Conservation (phyloP, 1,140 invertebrate species). For the Platyscapa corneri region DNA sequence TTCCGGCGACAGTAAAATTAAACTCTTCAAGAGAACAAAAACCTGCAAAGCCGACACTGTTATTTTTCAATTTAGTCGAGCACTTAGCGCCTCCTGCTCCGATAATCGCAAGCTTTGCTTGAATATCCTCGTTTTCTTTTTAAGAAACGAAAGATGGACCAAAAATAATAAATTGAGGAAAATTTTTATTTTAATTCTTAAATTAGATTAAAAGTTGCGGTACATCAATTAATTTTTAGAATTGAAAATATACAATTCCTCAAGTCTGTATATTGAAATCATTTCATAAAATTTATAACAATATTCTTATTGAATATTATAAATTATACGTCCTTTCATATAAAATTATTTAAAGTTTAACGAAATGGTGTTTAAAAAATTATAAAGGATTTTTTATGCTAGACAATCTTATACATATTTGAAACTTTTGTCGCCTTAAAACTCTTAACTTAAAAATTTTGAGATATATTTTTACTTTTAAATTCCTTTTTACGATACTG, state of each 20-base stretch:
- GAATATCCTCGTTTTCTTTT: conserved; percentile 24
- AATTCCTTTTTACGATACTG: too few relatives aligned
- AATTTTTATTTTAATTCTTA: background rate
- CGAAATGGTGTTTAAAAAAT: too few relatives aligned
- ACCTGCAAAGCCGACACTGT: conserved; percentile 31
- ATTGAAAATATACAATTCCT: background rate
- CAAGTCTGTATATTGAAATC: background rate
- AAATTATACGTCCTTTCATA: too few relatives aligned
- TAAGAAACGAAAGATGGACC: background rate
- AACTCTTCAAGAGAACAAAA: conserved; percentile 36
- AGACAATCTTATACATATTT: too few relatives aligned
- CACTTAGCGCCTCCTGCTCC: conserved; percentile 36
- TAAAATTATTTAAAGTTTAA: too few relatives aligned
- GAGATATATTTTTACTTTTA: too few relatives aligned
- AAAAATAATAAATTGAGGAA: conserved; percentile 26
- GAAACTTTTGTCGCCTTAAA: too few relatives aligned
- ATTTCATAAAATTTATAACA: too few relatives aligned
- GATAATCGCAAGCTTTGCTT: conserved; percentile 32
- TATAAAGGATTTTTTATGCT: too few relatives aligned
- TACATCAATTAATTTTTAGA: background rate
- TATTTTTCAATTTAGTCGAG: conserved; percentile 53
- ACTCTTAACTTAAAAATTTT: too few relatives aligned
- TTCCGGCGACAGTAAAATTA: conserved; percentile 29
- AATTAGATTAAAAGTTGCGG: background rate
- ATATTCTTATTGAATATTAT: too few relatives aligned